Conservation (phyloP, 2,113 vertebrate genomes). For the Protobothrops flavoviridis region DNA sequence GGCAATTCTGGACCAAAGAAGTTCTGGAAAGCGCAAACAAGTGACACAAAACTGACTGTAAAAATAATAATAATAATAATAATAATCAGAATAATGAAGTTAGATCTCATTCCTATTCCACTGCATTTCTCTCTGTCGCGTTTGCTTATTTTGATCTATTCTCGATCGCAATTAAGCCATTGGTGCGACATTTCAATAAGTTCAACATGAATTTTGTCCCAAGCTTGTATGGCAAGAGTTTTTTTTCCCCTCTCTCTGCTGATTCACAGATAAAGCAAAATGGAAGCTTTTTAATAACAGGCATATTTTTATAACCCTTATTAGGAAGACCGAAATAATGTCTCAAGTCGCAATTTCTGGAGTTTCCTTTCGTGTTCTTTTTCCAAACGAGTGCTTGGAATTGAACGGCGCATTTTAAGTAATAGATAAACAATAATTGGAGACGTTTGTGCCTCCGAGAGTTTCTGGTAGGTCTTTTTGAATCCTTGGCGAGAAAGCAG, state of each 20-base stretch:
- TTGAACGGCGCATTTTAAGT: neutral
- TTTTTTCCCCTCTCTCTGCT: neutral
- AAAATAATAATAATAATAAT: neutral
- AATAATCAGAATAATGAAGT: neutral
- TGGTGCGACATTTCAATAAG: conserved; percentile 21
- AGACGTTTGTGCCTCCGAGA: neutral
- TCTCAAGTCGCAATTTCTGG: neutral
- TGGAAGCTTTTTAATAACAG: neutral
- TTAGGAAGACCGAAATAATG: conserved; percentile 1
- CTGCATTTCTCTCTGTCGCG: neutral
- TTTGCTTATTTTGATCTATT: neutral
- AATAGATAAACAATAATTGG: conserved; percentile 1
- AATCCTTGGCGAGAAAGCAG: neutral
- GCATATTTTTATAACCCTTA: neutral
- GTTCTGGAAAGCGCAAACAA: neutral
- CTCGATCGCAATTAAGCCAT: conserved; percentile 19
- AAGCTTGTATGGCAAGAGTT: neutral
- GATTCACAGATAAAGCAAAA: conserved; percentile 3
- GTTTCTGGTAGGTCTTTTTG: neutral
- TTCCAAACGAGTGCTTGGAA: neutral
- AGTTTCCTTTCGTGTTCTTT: neutral
- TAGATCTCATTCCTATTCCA: neutral
- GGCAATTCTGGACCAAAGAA: neutral
- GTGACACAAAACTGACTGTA: neutral
- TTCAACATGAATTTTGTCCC: conserved; percentile 17